Percentiles rank a stretch among this genome's conserved stretches.
Evolutionary conservation across 1,140 invertebrate species (phyloP).

Genomic region (Chrysomallon squamiferum): DNA sequence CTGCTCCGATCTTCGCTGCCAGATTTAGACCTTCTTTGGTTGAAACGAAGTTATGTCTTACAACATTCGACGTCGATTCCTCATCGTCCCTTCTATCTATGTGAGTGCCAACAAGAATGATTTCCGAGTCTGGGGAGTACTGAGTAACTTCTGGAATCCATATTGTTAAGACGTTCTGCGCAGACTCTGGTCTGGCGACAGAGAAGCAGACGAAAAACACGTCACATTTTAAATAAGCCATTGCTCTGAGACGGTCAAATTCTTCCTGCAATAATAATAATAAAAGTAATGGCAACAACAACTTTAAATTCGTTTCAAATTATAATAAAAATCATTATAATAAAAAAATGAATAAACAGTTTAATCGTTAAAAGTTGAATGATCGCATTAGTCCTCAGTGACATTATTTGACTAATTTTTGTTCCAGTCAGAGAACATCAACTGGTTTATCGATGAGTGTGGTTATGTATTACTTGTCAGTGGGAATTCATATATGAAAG

Average conservation of each 20-base stretch:
- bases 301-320: too few species aligned
- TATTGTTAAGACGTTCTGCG: conserved; percentile 96
- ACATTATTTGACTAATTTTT: too few species aligned
- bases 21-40: conserved; percentile 77
- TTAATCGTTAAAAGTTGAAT: too few species aligned
- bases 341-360: too few species aligned
- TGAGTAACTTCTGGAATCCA: conserved; percentile 68
- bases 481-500: too few species aligned
- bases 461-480: too few species aligned
- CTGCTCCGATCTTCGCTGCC: conserved; percentile 74
- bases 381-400: too few species aligned
- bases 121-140: conserved; percentile 80
- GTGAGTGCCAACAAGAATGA: conserved; percentile 76
- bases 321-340: too few species aligned
- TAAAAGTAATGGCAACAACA: background rate
- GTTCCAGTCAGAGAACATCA: too few species aligned
- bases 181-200: conserved; percentile 95
- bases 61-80: conserved; percentile 48
- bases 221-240: conserved; percentile 97
- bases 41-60: conserved; percentile 66
- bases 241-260: conserved; percentile 88
- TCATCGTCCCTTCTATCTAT: conserved; percentile 36
- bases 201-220: conserved; percentile 99
- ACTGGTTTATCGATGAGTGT: too few species aligned
- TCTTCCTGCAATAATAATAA: conserved; percentile 74